Conservation (phyloP, 2,888 invertebrate species). For the Lepidochitona cinerea region DNA sequence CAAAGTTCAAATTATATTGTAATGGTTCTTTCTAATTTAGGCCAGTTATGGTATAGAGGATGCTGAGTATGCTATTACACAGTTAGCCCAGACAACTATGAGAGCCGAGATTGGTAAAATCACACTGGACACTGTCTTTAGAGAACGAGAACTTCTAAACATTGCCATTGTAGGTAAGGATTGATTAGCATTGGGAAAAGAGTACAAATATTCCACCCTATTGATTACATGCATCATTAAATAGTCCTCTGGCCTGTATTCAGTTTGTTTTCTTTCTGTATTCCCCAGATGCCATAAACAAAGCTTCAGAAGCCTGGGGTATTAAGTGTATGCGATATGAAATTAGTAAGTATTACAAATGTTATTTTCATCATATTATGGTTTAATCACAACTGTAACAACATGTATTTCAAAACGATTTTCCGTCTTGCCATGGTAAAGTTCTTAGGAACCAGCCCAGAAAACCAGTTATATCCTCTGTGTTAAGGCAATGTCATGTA, state of each 20-base stretch:
- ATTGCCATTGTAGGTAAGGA: slow-evolving; percentile 84
- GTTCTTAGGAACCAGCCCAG: background rate
- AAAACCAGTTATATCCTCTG: background rate
- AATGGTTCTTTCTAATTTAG: slow-evolving; percentile 57
- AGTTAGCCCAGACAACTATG: slow-evolving; percentile 99
- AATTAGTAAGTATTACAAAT: slow-evolving; percentile 86
- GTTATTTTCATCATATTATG: no score
- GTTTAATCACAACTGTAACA: no score
- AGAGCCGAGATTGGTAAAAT: slow-evolving; percentile 99
- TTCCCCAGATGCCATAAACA: slow-evolving; percentile 87
- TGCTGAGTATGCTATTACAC: slow-evolving; percentile 99
- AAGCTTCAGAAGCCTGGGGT: slow-evolving; percentile 98
- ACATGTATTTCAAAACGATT: no score
- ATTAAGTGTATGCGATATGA: slow-evolving; percentile 96
- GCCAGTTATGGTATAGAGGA: slow-evolving; percentile 99
- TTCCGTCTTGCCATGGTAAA: background rate
- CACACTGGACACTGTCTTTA: slow-evolving; percentile 94
- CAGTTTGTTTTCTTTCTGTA: slow-evolving; percentile 6
- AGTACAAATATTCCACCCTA: background rate
- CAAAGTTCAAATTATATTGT: no score
- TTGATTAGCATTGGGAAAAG: background rate
- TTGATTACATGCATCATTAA: background rate
- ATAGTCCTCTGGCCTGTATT: no score
- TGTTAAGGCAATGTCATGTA: background rate
- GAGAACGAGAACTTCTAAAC: slow-evolving; percentile 96